Conservation (phyloP, 2,888 invertebrate species). For the Cryptocheilus praepositus region DNA sequence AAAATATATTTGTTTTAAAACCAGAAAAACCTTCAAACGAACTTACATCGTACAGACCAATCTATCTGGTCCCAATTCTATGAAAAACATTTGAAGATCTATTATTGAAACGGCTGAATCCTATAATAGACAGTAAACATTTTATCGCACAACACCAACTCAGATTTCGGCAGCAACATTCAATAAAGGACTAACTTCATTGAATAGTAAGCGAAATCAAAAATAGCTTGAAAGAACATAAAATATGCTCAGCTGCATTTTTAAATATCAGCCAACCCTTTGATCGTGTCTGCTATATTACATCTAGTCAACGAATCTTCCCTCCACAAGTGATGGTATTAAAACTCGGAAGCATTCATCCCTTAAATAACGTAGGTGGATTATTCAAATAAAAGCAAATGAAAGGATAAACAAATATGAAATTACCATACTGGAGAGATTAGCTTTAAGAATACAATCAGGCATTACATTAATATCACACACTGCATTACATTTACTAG, state of each 20-base stretch:
- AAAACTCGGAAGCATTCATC: too few relatives aligned
- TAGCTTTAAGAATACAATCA: too few relatives aligned
- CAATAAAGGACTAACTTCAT: slow-evolving; percentile 41
- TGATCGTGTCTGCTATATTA: slow-evolving; percentile 11
- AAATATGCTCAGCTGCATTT: slow-evolving; percentile 17
- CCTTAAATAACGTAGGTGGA: too few relatives aligned
- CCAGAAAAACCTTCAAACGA: slow-evolving; percentile 31
- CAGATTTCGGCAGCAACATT: slow-evolving; percentile 7
- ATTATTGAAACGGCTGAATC: background rate
- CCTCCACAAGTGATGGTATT: too few relatives aligned
- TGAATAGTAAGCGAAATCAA: slow-evolving; percentile 36
- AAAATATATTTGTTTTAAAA: slow-evolving; percentile 43
- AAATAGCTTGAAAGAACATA: background rate
- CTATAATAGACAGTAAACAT: background rate
- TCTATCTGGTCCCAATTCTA: slow-evolving; percentile 7
- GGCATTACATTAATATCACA: too few relatives aligned
- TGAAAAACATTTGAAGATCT: slow-evolving; percentile 14
- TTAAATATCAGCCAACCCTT: slow-evolving; percentile 14
- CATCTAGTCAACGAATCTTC: too few relatives aligned
- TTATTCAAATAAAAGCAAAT: too few relatives aligned
- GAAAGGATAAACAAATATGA: too few relatives aligned
- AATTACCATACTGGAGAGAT: too few relatives aligned
- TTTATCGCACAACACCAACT: slow-evolving; percentile 31
- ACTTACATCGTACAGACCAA: slow-evolving; percentile 14
- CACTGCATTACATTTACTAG: too few relatives aligned